Conservation (phyloP, 2,113 vertebrate species). For the Anoplopoma fimbria region DNA sequence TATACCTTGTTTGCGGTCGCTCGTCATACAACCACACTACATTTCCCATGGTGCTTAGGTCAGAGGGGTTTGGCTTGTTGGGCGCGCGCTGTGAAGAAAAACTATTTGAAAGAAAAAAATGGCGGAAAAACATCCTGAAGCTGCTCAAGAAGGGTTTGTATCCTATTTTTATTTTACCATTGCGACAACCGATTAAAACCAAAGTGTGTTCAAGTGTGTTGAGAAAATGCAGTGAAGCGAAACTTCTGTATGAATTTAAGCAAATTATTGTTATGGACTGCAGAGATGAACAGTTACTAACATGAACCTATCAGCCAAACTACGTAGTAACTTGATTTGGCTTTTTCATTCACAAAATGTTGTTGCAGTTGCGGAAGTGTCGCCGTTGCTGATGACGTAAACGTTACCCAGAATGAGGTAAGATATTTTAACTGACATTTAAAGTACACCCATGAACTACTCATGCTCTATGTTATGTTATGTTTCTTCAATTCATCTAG, state of each 20-base stretch:
- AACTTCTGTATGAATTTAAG: neutral
- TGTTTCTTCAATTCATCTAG: slow-evolving; percentile 24
- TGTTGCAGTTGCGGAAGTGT: slow-evolving; percentile 48
- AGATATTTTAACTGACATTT: slow-evolving; percentile 12
- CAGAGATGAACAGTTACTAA: neutral
- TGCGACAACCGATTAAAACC: neutral
- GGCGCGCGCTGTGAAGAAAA: slow-evolving; percentile 65
- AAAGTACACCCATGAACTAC: neutral
- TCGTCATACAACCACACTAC: slow-evolving; percentile 52
- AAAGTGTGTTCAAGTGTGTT: neutral
- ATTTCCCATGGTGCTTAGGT: slow-evolving; percentile 75
- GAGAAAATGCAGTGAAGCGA: neutral
- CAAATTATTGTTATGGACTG: neutral
- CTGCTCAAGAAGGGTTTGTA: slow-evolving; percentile 58
- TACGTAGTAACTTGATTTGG: neutral
- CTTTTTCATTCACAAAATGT: neutral
- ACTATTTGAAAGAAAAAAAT: slow-evolving; percentile 82
- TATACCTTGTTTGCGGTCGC: neutral
- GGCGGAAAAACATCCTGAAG: slow-evolving; percentile 74
- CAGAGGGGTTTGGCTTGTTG: slow-evolving; percentile 14
- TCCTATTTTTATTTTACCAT: neutral
- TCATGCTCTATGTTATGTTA: neutral
- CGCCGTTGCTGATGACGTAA: slow-evolving; percentile 3
- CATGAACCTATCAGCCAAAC: neutral
- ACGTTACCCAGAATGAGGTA: slow-evolving; percentile 51